Evolutionary conservation across 2,113 vertebrate species (phyloP), one percentile per base, ranked within the genome.

Genomic region (Crotalus helleri): DNA sequence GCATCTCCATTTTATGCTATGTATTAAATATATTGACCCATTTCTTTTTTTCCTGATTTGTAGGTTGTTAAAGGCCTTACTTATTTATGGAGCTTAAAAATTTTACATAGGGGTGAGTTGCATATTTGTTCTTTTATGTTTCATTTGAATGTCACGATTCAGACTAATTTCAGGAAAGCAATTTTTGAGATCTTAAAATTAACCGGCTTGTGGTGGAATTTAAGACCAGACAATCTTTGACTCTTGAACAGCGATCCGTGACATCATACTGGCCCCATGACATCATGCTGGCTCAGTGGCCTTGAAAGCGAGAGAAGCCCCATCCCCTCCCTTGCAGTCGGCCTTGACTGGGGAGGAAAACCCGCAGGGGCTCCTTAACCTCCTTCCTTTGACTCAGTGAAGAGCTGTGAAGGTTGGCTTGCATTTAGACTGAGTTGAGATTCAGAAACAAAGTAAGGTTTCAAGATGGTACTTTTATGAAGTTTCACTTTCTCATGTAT

Each of bases 1-100:
- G 9, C 17, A 23, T 33, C 46, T n/a, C 0, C 17, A 39, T 10
- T 0, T 2, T 15, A 55, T 55, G 26, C 87, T 91, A 57, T 55
- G 89, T 46, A 0, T 74, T 90, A 89, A 81, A 10, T 89, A 55
- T 59, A 33, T 44, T 92, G 92, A 91, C 91, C 24, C 4, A 1
- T 0, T 87, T 12, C 89, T 33, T 91, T 89, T 93, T 90, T 95
- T 39, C 93, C 86, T 93, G 91, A 2, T 92, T 94, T 97, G 9
- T 95, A 99, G 99, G 99, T 99, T 92, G 99, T 99, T 92, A 99
- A 99, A 98, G 99, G 99, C 92, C 98, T 99, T 95, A 99, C 99
- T 1, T 99, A 99, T 97, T 97, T 99, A 95, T 99, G 99, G 99
- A 99, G 99, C 92, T 97, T 99, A 93, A 99, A 99, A 98, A 99